phyloP scores from a whole-genome alignment of 2,888 invertebrate species.

The Macrophya annulata region DNA sequence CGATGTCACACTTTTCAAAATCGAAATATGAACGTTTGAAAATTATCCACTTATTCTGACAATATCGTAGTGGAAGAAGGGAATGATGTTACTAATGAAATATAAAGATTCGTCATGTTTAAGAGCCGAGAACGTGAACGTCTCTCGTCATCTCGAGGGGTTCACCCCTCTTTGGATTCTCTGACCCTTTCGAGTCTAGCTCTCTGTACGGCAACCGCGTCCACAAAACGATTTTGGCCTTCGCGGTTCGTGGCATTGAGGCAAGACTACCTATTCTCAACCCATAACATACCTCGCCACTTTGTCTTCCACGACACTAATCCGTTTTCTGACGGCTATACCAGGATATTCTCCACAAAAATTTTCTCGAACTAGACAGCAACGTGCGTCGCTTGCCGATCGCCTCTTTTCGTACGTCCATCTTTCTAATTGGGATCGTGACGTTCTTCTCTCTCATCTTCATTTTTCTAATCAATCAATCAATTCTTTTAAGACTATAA shows the following conservation, averaged over 20 bases:
- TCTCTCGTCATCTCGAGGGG: conserved; percentile 38
- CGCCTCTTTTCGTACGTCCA: neutral
- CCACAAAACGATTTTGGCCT: conserved; percentile 36
- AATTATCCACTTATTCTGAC: neutral
- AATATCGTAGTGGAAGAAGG: neutral
- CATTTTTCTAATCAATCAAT: neutral
- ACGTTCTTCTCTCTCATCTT: neutral
- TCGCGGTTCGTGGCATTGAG: conserved; percentile 7
- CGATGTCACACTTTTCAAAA: too few relatives aligned
- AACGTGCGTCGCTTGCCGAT: conserved; percentile 18
- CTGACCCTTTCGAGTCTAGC: conserved; percentile 42
- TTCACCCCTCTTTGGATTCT: conserved; percentile 13
- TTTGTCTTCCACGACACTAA: conserved; percentile 51
- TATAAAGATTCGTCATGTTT: neutral
- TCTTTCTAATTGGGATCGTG: neutral
- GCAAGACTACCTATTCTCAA: conserved; percentile 35
- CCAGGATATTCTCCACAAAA: conserved; percentile 2
- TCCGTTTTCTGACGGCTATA: conserved; percentile 27
- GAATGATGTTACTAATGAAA: neutral
- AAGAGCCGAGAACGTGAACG: neutral
- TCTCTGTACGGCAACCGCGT: conserved; percentile 47
- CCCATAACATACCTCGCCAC: conserved; percentile 50
- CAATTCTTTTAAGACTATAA: neutral
- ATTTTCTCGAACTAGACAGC: conserved; percentile 19
- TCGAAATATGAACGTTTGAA: too few relatives aligned